These are phyloP conservation scores for Labeo catla DNA, from an alignment of 2,113 vertebrate genomes.

Conservation along the genomic window DNA sequence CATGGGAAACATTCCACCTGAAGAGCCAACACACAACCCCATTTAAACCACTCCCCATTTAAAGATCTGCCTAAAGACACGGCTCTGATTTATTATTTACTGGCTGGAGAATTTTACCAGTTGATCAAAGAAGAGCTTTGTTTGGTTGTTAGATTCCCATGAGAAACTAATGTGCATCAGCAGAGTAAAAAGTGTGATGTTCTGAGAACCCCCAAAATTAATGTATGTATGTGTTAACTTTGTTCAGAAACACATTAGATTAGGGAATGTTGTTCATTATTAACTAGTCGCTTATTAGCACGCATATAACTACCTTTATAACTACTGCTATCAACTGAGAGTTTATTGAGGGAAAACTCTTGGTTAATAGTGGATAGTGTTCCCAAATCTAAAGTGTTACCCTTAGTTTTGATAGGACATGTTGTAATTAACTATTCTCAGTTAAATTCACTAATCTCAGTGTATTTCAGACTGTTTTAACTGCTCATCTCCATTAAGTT, in stretches of 20 bases:
- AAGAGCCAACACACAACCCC: slow-evolving; percentile 29
- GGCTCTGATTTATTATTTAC: slow-evolving; percentile 65
- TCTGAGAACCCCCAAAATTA: not conserved
- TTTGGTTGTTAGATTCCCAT: not conserved
- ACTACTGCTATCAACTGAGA: not conserved
- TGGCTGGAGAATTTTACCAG: not conserved
- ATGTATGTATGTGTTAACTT: too few species aligned
- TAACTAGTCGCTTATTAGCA: not conserved
- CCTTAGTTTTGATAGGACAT: not conserved
- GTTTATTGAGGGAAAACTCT: too few species aligned
- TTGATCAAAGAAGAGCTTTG: not conserved
- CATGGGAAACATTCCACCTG: slow-evolving; percentile 75
- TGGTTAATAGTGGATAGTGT: not conserved
- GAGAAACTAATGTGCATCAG: not conserved
- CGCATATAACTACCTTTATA: not conserved
- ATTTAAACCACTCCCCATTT: not conserved
- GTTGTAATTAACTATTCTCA: not conserved
- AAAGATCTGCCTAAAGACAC: slow-evolving; percentile 26
- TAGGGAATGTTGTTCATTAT: not conserved
- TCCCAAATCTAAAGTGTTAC: too few species aligned
- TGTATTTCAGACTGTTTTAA: not conserved
- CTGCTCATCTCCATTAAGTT: not conserved
- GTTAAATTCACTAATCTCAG: not conserved
- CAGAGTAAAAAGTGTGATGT: not conserved
- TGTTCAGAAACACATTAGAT: not conserved